Conservation (phyloP, 2,888 invertebrate species). For the Ochlodes sylvanus region DNA sequence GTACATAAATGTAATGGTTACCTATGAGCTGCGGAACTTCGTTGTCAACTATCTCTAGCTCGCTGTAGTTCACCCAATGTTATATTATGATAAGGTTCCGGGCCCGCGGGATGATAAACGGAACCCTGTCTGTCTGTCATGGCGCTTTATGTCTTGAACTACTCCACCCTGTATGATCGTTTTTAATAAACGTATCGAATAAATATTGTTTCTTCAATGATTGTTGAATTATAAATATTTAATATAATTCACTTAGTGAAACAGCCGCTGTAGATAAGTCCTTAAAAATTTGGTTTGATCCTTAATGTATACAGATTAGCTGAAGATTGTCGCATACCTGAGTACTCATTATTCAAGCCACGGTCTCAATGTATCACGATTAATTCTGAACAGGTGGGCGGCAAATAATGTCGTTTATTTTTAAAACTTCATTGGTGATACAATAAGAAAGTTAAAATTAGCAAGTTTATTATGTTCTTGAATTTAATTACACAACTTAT, state of each 20-base stretch:
- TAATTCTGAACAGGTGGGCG: constrained; percentile 63
- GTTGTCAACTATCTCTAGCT: no score
- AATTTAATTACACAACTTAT: constrained; percentile 43
- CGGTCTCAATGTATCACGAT: constrained; percentile 60
- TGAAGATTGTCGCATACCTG: constrained; percentile 56
- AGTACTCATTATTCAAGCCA: constrained; percentile 57
- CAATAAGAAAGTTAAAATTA: constrained; percentile 67
- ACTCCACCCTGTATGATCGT: no score
- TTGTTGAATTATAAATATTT: no score
- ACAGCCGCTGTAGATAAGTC: no score
- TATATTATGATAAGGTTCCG: no score
- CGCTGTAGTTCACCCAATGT: no score
- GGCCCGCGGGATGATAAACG: no score
- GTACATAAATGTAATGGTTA: constrained; percentile 39
- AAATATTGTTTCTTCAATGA: no score
- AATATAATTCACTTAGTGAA: no score
- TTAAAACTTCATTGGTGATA: constrained; percentile 65
- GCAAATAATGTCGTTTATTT: constrained; percentile 68
- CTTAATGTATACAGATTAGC: constrained; percentile 44
- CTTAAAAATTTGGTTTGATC: not conserved
- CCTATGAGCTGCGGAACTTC: constrained; percentile 33
- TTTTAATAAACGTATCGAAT: no score
- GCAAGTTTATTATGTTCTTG: constrained; percentile 49
- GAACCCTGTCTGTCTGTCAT: no score
- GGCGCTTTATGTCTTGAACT: no score